Evolutionary conservation across 2,797 vertebrate genomes (phyloP), one percentile per base, ranked within the genome.

Genomic region (Rhynchotus rufescens): DNA sequence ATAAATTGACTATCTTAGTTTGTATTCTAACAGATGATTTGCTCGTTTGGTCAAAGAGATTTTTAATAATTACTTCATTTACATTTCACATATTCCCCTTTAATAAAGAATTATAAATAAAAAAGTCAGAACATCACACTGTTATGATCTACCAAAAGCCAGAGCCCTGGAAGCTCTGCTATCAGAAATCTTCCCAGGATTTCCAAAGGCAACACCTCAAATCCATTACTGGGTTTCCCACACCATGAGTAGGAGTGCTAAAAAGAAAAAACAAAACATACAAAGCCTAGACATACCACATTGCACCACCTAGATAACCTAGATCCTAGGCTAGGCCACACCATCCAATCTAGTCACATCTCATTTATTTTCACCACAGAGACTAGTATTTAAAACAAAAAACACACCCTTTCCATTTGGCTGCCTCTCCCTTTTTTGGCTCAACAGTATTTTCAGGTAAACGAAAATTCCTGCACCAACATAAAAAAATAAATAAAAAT

Each of bases 151-250:
- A 86, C 72, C 92, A 89, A 93, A 95, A 92, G 84, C 62, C 72
- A 82, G 76, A 92, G 91, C 92, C 68, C 80, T 4, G 71, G 84
- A 86, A 94, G 74, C 56, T 92, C 80, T 91, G 81, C 72, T 84
- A 68, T 94, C 92, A 64, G 3, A 1, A 89, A 72, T 92, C 34
- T 82, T 56, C 67, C 67, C 96, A 85, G 94, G 56, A 93, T 78
- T 91, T 92, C 89, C 95, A 96, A 60, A 81, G 93, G 81, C 94
- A 83, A 95, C 75, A 95, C 28, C 47, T 72, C 75, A 96, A 95
- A 49, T 9, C 65, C 62, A 59, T 45, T 91, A 94, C 91, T 49
- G 47, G 23, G 47, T 49, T 49, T 49, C 47, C 47, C 25, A 49
- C 6, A 49, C 47, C 47, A 49, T 3, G 23, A 25, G 22, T 7